Evolutionary conservation across 2,888 invertebrate genomes (phyloP).

Genomic region (Capitulum mitella): DNA sequence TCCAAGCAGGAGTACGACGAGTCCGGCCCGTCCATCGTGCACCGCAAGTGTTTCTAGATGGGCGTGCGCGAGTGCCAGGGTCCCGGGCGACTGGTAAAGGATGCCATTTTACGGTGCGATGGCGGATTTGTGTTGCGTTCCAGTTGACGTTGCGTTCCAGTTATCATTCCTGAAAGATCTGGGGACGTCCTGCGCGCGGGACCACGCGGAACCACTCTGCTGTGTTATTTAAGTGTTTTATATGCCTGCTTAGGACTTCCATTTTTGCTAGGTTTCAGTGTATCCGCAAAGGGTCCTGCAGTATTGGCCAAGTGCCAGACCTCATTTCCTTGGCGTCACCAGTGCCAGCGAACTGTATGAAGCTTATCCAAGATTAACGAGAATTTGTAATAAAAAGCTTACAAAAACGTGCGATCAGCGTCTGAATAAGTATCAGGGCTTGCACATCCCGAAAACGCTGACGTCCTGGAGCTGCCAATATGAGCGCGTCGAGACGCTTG

Average conservation of each 20-base stretch:
- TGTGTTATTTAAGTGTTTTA: slow-evolving; percentile 20
- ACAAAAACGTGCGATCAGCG: too few species aligned
- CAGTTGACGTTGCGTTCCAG: slow-evolving; percentile 15
- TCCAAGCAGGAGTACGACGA: too few species aligned
- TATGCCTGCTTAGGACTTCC: slow-evolving; percentile 20
- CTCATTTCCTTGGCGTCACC: background rate
- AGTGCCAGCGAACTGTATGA: background rate
- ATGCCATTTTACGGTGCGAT: background rate
- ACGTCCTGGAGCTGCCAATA: too few species aligned
- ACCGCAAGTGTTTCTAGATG: slow-evolving; percentile 88
- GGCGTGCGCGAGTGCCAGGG: background rate
- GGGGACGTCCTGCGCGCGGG: too few species aligned
- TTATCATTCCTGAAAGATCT: background rate
- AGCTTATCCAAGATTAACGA: background rate
- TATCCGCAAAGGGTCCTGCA: background rate
- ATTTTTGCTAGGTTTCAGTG: background rate
- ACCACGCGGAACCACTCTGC: background rate
- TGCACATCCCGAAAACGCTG: too few species aligned
- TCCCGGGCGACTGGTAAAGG: background rate
- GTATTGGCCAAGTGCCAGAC: background rate
- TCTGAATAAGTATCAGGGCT: too few species aligned
- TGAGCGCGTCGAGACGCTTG: too few species aligned
- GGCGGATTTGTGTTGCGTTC: background rate
- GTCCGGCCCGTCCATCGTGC: too few species aligned
- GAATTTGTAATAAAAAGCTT: slow-evolving; percentile 11